Conservation (phyloP, 2,113 vertebrate species). For the Onychorhynchus coronatus region DNA sequence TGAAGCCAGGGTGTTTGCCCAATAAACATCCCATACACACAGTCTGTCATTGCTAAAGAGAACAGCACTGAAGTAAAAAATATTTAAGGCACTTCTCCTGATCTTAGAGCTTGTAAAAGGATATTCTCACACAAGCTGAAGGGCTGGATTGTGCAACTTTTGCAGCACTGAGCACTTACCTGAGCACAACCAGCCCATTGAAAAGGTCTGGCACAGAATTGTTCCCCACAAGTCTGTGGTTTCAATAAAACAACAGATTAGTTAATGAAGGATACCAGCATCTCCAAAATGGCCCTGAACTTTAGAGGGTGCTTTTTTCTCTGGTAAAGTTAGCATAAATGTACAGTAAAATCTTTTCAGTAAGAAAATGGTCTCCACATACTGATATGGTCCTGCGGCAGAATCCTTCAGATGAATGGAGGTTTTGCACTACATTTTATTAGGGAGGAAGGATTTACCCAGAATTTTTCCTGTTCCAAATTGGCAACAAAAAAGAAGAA, state of each 20-base stretch:
- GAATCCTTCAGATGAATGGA: neutral
- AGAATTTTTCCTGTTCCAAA: neutral
- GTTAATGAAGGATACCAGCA: neutral
- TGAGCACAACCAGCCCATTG: neutral
- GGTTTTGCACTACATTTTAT: neutral
- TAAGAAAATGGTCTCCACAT: neutral
- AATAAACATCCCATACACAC: neutral
- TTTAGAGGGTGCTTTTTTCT: neutral
- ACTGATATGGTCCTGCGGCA: neutral
- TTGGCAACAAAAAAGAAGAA: constrained; percentile 2
- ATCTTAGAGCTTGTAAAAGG: neutral
- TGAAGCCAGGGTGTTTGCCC: neutral
- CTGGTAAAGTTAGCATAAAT: neutral
- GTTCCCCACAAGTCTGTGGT: neutral
- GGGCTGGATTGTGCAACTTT: neutral
- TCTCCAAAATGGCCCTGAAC: neutral
- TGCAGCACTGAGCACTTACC: neutral
- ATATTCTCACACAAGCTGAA: neutral
- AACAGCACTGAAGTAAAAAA: neutral
- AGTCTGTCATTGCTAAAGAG: neutral
- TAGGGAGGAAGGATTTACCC: neutral
- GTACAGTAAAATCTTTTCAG: neutral
- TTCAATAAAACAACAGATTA: neutral
- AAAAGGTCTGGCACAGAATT: neutral
- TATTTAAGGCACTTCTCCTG: neutral